Base-by-base conservation (phyloP, 2,888 invertebrate species). In the Melieria crassipennis region DNA sequence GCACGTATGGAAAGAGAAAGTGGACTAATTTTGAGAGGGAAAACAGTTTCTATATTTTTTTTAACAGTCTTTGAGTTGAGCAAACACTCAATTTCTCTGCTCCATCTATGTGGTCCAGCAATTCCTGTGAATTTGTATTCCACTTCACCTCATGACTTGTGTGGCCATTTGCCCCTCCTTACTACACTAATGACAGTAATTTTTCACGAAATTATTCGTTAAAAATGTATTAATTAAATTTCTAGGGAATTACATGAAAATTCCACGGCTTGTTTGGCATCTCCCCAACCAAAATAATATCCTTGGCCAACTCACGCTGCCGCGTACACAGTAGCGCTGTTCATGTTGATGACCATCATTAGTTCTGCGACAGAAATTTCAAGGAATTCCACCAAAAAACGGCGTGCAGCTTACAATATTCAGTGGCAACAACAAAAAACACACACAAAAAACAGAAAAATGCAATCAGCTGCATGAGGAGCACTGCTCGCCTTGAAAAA, bases 281-380 rank as follows among this genome's bases (percentile, higher is more conserved):
- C 30, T 30, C 30, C 30, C 30, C 30, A 30, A 2, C 30, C 30
- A 30, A 30, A 30, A 30, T 30, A 30, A 30, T 1, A 30, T 50
- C 10, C n/a, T 50, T 50, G 52, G 52, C n/a, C 52, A 50, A n/a
- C 52, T 2, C 52, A 50, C n/a, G 30, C 30, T 30, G 30, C 30
- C 30, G 30, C 30, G 16, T 58, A 55, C 64, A 70, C 70, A 70
- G 70, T 70, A 70, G 70, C 70, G 30, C 13, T 70, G 58, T 65
- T 30, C 50, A 45, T 43, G 64, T 64, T 70, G 70, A 70, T 70
- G 70, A 70, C 65, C 70, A 64, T 70, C 82, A 83, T 83, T 83
- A 82, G 80, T 84, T 82, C 76, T 78, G 78, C 77, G 78, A 78
- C 79, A 77, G 78, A 76, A 79, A 82, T 83, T 84, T 81, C 80